Conservation (phyloP, 2,797 vertebrate genomes). For the Ctenosaura bakeri region DNA sequence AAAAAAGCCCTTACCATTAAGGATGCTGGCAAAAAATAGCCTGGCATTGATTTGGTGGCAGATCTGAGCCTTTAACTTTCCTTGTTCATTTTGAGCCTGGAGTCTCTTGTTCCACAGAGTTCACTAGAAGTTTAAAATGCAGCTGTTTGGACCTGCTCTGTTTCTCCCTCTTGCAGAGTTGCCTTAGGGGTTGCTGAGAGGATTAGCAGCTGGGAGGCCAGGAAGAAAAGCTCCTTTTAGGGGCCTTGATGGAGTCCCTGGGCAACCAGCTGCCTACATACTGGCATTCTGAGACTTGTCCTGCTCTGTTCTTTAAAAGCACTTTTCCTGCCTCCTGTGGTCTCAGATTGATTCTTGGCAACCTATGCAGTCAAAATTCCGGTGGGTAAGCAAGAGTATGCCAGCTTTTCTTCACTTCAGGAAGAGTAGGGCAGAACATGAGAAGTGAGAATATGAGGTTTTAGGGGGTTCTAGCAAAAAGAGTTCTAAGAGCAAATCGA, state of each 20-base stretch:
- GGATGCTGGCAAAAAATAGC: background rate
- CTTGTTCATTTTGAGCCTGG: background rate
- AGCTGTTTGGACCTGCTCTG: background rate
- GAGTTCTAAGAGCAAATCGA: too few relatives aligned
- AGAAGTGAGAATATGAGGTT: background rate
- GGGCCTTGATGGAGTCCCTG: background rate
- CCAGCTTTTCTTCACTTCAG: background rate
- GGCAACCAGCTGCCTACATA: background rate
- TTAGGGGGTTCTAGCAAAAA: too few relatives aligned
- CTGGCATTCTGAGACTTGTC: background rate
- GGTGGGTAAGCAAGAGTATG: background rate
- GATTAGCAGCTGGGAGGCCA: background rate
- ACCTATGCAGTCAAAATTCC: background rate
- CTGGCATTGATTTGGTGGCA: background rate
- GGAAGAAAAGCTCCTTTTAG: background rate
- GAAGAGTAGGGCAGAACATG: background rate
- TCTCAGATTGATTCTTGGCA: background rate
- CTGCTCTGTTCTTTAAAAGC: background rate
- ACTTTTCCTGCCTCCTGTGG: constrained; percentile 7
- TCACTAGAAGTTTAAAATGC: background rate
- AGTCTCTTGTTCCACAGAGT: background rate
- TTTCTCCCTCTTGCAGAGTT: background rate
- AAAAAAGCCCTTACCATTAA: background rate
- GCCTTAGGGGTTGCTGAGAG: background rate
- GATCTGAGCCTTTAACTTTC: background rate